Percentiles rank a stretch among this genome's conserved stretches.
phyloP scores from a whole-genome alignment of 2,113 vertebrate species.

The Tetrao urogallus region DNA sequence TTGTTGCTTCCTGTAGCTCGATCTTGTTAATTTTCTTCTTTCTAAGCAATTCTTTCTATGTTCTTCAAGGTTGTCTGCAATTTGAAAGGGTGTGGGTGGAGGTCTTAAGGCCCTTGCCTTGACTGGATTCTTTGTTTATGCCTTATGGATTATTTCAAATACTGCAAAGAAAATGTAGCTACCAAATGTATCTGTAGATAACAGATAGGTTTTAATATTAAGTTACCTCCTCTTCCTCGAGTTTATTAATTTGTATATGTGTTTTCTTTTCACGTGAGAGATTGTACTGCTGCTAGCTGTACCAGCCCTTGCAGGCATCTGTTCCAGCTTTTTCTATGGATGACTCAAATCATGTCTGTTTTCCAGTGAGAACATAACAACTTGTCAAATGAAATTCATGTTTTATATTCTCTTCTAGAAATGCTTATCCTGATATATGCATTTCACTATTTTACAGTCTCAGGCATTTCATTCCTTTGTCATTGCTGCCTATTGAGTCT shows the following conservation, averaged over 20 bases:
- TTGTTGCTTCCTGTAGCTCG: background rate
- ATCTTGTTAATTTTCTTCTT: background rate
- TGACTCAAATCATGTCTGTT: background rate
- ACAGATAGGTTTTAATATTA: background rate
- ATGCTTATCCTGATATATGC: background rate
- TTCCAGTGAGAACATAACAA: background rate
- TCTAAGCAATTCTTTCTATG: background rate
- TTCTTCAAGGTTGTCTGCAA: background rate
- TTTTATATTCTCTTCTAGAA: background rate
- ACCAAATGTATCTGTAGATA: background rate
- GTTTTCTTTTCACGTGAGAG: background rate
- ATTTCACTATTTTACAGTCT: background rate
- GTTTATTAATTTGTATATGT: background rate
- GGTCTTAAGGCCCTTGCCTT: background rate
- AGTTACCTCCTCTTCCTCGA: background rate
- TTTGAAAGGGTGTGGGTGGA: background rate
- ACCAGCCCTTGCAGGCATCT: background rate
- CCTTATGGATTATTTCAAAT: background rate
- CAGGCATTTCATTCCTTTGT: background rate
- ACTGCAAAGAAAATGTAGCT: background rate
- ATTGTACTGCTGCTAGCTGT: background rate
- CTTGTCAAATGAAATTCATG: background rate
- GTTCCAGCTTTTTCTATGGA: background rate
- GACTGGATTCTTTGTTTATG: background rate
- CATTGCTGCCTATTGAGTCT: background rate